Conservation (phyloP, 2,888 invertebrate species). For the Gonocerus acuteangulatus region DNA sequence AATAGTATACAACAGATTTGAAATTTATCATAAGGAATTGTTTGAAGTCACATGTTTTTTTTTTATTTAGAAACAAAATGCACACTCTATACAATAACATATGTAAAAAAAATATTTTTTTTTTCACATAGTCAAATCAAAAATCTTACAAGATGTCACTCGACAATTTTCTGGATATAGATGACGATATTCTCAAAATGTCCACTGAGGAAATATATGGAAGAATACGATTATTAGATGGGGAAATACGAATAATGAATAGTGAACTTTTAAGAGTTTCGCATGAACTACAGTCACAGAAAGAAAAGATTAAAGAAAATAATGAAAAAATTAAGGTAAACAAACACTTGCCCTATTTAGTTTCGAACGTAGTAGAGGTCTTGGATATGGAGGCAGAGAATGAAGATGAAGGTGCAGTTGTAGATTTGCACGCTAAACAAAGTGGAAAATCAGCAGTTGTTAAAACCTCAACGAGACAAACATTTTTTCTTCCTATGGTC, state of each 20-base stretch:
- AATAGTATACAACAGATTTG: no score
- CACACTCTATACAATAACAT: no score
- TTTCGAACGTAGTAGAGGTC: constrained; percentile 95
- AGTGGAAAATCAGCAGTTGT: constrained; percentile 99
- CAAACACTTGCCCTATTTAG: constrained; percentile 95
- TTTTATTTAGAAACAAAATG: no score
- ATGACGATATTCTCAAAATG: constrained; percentile 88
- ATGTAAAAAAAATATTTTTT: no score
- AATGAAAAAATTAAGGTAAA: constrained; percentile 99
- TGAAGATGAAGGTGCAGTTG: constrained; percentile 95
- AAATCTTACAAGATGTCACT: neutral
- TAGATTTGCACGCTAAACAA: constrained; percentile 93
- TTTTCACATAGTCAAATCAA: no score
- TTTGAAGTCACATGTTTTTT: no score
- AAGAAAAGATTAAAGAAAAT: constrained; percentile 96
- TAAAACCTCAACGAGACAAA: constrained; percentile 95
- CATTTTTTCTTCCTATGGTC: constrained; percentile 97
- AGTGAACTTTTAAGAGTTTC: constrained; percentile 96
- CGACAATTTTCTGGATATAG: constrained; percentile 46
- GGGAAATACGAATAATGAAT: constrained; percentile 99
- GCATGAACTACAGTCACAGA: constrained; percentile 92
- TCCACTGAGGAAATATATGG: constrained; percentile 89
- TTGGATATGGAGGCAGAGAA: constrained; percentile 84
- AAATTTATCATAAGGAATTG: no score
- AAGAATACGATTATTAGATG: constrained; percentile 91